These are phyloP conservation scores for Hermetia illucens DNA, from an alignment of 1,140 invertebrate genomes.

Conservation along the genomic window DNA sequence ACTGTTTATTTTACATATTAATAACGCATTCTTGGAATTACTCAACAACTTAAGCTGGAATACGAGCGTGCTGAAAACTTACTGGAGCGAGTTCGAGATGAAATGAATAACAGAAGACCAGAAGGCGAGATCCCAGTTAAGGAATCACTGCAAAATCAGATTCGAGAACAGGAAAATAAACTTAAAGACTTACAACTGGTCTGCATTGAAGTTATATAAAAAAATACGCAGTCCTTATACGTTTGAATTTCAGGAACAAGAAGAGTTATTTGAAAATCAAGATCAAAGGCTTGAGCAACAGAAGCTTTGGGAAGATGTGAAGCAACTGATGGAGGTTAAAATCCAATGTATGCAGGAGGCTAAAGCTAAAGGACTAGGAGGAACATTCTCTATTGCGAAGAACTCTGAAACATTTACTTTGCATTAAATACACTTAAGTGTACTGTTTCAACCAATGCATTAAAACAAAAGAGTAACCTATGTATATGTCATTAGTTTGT, in stretches of 20 bases:
- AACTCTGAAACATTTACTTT: conserved; percentile 7
- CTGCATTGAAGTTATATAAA: too few species aligned
- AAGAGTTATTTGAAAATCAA: not conserved
- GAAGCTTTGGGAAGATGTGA: conserved; percentile 3
- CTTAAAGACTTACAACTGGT: not conserved
- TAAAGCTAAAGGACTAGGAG: conserved; percentile 1
- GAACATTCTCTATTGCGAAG: conserved; percentile 1
- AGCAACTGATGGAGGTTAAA: conserved; percentile 4
- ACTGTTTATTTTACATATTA: conserved; percentile 1
- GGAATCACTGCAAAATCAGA: not conserved
- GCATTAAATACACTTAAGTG: too few species aligned
- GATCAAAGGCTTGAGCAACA: conserved; percentile 1
- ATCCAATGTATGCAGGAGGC: conserved; percentile 2
- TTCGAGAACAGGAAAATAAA: not conserved
- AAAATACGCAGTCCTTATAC: too few species aligned
- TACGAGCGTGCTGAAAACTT: not conserved
- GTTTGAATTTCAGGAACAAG: not conserved
- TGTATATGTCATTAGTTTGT: too few species aligned
- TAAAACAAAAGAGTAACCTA: too few species aligned
- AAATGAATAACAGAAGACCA: not conserved
- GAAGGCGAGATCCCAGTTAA: not conserved
- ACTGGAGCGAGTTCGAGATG: not conserved
- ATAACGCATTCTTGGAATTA: not conserved
- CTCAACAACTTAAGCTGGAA: not conserved
- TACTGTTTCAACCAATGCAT: too few species aligned